A percentile compares a stretch with the other conserved stretches of the same genome.
phyloP scores from a whole-genome alignment of 35 echinoderm and acorn worm species.

The Apostichopus californicus region DNA sequence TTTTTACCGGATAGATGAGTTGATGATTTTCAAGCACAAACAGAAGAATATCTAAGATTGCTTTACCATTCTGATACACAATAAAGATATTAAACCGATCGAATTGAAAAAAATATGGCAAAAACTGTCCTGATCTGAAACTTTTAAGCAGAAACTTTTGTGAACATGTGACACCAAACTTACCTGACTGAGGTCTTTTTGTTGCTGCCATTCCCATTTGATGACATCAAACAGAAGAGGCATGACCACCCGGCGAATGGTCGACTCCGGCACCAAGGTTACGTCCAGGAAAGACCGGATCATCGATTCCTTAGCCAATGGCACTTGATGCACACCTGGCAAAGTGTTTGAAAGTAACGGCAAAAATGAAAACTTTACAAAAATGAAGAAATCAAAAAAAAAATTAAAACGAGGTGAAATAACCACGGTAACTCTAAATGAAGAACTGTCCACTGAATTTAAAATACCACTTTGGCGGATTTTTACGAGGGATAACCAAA shows the following conservation, averaged over 20 bases:
- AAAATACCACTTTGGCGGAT: too few species aligned
- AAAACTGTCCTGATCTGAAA: too few species aligned
- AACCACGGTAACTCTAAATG: too few species aligned
- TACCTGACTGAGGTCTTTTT: slow-evolving; percentile 48
- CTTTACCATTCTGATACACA: neutral
- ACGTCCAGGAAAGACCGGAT: slow-evolving; percentile 84
- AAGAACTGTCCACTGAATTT: too few species aligned
- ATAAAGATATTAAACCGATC: too few species aligned
- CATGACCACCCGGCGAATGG: slow-evolving; percentile 62
- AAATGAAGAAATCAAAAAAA: too few species aligned
- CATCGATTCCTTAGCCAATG: slow-evolving; percentile 52
- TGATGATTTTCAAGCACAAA: neutral
- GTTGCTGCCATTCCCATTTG: slow-evolving; percentile 72
- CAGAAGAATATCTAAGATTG: neutral
- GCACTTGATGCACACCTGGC: slow-evolving; percentile 56
- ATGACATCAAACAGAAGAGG: slow-evolving; percentile 96
- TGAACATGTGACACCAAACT: neutral
- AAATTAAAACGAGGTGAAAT: too few species aligned
- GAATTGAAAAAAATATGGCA: too few species aligned
- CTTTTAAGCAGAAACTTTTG: too few species aligned
- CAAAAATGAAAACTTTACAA: too few species aligned
- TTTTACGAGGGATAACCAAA: too few species aligned
- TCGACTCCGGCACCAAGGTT: slow-evolving; percentile 67
- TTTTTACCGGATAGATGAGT: neutral
- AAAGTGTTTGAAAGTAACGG: too few species aligned